phyloP scores from a whole-genome alignment of 2,888 invertebrate genomes.

The Liodrosophila aerea region DNA sequence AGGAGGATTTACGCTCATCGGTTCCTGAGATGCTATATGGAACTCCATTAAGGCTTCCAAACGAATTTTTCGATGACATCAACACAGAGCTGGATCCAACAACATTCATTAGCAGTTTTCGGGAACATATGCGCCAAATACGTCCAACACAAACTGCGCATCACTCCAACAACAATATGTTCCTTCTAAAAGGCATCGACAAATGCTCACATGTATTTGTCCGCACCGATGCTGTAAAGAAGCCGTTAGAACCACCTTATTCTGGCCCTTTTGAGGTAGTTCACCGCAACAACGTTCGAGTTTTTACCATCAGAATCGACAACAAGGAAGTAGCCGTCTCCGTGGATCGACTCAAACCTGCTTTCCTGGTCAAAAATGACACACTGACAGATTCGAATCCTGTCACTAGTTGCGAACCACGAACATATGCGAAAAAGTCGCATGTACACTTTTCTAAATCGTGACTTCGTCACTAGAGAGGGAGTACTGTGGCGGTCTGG shows the following conservation, averaged over 20 bases:
- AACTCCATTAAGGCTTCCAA: slow-evolving; percentile 2
- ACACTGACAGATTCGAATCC: neutral
- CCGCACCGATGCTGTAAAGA: neutral
- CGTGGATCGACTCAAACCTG: neutral
- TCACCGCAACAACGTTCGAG: neutral
- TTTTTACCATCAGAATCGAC: neutral
- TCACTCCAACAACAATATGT: neutral
- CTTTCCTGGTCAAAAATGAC: neutral
- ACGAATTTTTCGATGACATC: slow-evolving; percentile 1
- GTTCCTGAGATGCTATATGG: slow-evolving; percentile 9
- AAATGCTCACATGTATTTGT: neutral
- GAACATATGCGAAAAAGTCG: neutral
- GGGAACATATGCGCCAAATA: no score
- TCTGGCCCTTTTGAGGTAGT: neutral
- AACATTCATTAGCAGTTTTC: no score
- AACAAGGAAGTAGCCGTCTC: neutral
- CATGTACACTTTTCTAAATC: neutral
- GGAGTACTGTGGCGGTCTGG: neutral
- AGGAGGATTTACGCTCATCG: slow-evolving; percentile 2
- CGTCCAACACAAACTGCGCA: no score
- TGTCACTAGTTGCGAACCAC: no score
- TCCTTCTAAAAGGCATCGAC: neutral
- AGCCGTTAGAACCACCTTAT: neutral
- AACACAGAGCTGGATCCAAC: no score
- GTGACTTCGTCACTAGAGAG: neutral